Evolutionary conservation across 2,113 vertebrate genomes (phyloP).

Genomic region (Amazona guildingii): DNA sequence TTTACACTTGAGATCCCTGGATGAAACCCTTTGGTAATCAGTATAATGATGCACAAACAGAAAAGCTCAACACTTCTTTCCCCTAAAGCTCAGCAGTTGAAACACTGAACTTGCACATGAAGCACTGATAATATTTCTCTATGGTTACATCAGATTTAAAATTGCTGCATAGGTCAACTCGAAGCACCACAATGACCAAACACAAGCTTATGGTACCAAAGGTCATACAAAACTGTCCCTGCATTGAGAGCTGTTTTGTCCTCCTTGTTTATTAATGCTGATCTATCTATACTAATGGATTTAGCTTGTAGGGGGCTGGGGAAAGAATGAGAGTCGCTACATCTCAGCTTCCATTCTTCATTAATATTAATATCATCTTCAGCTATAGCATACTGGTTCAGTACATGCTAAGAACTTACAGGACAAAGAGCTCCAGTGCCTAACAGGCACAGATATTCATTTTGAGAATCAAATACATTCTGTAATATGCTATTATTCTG

Average conservation of each 20-base stretch:
- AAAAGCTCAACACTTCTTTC: constrained; percentile 3
- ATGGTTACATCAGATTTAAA: not conserved
- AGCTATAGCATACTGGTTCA: constrained; percentile 11
- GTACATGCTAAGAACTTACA: constrained; percentile 43
- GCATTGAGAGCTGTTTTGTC: constrained; percentile 60
- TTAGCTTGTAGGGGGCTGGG: constrained; percentile 66
- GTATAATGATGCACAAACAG: not conserved
- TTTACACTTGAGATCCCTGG: constrained; percentile 26
- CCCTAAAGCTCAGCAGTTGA: not conserved
- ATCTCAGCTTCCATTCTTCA: constrained; percentile 70
- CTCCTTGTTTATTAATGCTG: constrained; percentile 73
- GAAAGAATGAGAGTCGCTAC: constrained; percentile 55
- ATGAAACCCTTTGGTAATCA: constrained; percentile 26
- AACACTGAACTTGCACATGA: not conserved
- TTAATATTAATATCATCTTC: constrained; percentile 76
- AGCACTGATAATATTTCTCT: not conserved
- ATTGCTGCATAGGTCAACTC: constrained; percentile 10
- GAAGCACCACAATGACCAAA: not conserved
- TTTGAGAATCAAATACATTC: not conserved
- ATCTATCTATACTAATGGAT: constrained; percentile 77
- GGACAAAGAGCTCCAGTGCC: constrained; percentile 40
- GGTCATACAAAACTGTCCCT: constrained; percentile 62
- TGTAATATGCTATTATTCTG: not conserved
- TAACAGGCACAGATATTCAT: not conserved
- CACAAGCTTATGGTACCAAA: not conserved